Evolutionary conservation across 2,797 vertebrate genomes (phyloP).

Genomic region (Pipistrellus nathusii): DNA sequence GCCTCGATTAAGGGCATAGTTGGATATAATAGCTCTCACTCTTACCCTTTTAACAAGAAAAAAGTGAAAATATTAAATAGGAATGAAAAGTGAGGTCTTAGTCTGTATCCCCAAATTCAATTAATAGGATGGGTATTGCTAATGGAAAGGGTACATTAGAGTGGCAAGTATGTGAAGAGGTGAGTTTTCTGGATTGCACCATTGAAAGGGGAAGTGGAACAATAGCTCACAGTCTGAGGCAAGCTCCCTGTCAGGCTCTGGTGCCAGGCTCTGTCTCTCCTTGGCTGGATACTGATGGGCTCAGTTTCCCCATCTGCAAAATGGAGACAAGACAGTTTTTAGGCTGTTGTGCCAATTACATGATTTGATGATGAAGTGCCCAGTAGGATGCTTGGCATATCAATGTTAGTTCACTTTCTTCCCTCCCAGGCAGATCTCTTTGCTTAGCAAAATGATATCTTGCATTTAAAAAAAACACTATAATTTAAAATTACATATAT

Average conservation of each 20-base stretch:
- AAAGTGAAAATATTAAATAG: background rate
- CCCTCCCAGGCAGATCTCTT: background rate
- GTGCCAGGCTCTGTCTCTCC: background rate
- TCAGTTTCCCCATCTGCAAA: conserved; percentile 3
- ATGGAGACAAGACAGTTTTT: background rate
- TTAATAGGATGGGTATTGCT: background rate
- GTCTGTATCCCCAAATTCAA: background rate
- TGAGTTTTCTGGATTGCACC: background rate
- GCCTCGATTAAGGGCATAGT: background rate
- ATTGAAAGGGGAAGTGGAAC: background rate
- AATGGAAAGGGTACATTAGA: background rate
- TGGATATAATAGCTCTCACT: background rate
- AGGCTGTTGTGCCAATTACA: rapidly evolving
- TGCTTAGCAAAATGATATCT: background rate
- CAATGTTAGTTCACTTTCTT: background rate
- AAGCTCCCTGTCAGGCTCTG: rapidly evolving
- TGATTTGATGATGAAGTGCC: background rate
- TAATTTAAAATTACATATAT: conserved; percentile 18
- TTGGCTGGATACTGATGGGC: background rate
- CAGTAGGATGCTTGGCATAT: background rate
- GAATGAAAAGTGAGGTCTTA: background rate
- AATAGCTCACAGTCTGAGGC: background rate
- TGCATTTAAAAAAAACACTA: conserved; percentile 49
- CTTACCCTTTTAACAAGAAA: conserved; percentile 30
- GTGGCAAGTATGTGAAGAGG: background rate